Evolutionary conservation across 2,797 vertebrate species (phyloP).

Genomic region (Coreius guichenoti): DNA sequence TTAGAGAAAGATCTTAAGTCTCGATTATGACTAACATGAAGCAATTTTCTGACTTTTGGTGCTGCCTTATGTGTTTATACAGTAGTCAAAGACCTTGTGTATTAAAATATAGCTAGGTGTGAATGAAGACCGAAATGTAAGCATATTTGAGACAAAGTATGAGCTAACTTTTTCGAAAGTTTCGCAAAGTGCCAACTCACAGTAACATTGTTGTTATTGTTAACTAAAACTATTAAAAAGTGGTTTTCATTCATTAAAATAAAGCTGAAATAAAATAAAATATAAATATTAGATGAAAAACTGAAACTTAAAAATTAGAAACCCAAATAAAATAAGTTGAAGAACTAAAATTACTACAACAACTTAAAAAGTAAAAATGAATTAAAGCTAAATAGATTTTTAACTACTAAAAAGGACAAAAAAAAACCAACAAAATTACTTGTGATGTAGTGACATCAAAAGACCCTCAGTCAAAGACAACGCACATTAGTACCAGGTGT

Average conservation of each 20-base stretch:
- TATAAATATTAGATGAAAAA: neutral
- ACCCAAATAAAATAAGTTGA: neutral
- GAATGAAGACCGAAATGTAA: neutral
- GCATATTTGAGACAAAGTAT: neutral
- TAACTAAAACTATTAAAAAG: neutral
- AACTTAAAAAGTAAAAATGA: neutral
- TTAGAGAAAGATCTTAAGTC: neutral
- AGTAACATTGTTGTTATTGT: neutral
- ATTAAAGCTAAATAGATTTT: neutral
- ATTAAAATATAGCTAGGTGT: neutral
- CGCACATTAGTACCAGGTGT: neutral
- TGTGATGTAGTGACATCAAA: neutral
- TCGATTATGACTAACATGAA: neutral
- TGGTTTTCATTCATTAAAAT: neutral
- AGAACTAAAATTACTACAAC: neutral
- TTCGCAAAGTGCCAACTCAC: neutral
- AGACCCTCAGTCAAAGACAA: neutral
- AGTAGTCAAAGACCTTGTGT: neutral
- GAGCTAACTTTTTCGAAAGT: neutral
- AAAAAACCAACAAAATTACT: neutral
- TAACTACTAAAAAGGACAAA: neutral
- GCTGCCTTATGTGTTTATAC: neutral
- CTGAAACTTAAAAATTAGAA: neutral
- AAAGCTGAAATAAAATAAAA: neutral
- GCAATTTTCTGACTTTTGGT: neutral